Base-by-base conservation (phyloP, 2,113 vertebrate species). In the Mugil cephalus region DNA sequence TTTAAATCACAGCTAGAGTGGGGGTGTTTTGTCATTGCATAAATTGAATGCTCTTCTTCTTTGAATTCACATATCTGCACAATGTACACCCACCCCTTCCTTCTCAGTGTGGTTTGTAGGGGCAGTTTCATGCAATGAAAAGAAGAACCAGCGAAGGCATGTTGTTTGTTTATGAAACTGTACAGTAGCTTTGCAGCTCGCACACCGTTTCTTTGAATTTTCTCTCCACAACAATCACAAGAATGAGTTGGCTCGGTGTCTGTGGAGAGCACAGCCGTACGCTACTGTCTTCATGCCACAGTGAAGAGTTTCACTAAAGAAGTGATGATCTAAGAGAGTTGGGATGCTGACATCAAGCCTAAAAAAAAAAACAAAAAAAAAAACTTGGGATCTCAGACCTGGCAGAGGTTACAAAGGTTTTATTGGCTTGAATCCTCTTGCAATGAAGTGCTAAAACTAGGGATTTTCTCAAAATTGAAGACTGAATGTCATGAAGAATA, bases 181-280 rank as follows among this genome's bases (percentile, higher is more conserved):
- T 13, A 17, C 21, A 56, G 18, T n/a, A 19, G 15, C 19, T 39
- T 83, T 68, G 17, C 58, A 42, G 50, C 11, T 60, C 34, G 50
- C 12, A 52, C 47, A 53, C 34, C 34, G 24, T 76, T 69, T 74
- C 35, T 36, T 50, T 39, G 55, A 66, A 77, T 77, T 50, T 15
- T 45, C 18, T 58, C 24, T 67, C 24, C 74, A 40, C 82, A 76
- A 72, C 70, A 77, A 68, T 79, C 58, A 19, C 8, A 74, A 48
- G 47, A 77, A 60, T 68, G 68, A 65, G 15, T 56, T 60, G 65
- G 43, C 62, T 76, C 4, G 5, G 36, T 69, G 30, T 68, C 68
- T 71, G 55, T 1, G 11, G 55, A 70, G 58, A 79, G 66, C 67
- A 43, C 39, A 35, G 63, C 39, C 73, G 35, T 59, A 39, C 60